Base-by-base conservation (phyloP, 2,797 vertebrate genomes). In the Nasua narica region DNA sequence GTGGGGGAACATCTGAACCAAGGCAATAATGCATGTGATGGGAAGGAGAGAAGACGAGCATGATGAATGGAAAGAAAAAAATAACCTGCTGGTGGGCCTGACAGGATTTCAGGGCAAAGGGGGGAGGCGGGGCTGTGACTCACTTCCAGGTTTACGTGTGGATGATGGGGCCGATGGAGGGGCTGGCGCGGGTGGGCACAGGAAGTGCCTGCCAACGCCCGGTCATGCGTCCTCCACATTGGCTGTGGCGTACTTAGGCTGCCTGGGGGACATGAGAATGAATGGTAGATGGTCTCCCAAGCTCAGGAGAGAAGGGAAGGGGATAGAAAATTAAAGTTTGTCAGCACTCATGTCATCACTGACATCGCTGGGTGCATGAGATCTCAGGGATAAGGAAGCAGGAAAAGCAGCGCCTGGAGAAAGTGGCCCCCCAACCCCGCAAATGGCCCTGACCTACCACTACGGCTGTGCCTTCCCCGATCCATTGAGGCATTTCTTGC, bases 381-480 rank as follows among this genome's bases (percentile, higher is more conserved):
- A 48, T 12, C 29, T 37, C 40, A 37, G n/a, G 18, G 4, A 40
- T 32, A 25, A 15, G 56, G n/a, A 91, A 43, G 29, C 43, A 76
- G 67, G 48, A 56, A 65, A 35, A 43, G 2, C 8, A 29, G 35
- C 13, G 1, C 65, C 48, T 60, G 35, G 10, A 54, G 46, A 43
- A 35, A 35, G 19, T 43, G 21, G 9, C 8, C 54, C 3, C 48
- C 48, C 48, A 7, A 23, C 21, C 13, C 32, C 35, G 43, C 14
- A 43, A 35, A 35, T 48, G 19, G 12, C 19, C 16, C 0, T 12
- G 18, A 74, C 46, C 40, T 0, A 3, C 12, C 3, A 19, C 9
- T 40, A 19, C 52, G 35, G 7, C 67, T 18, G 9, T 25, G 35
- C 25, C 25, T 70, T 60, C 32, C 74, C n/a, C 54, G 29, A 1